Evolutionary conservation across 1,140 invertebrate genomes (phyloP).

Genomic region (Musca domestica): DNA sequence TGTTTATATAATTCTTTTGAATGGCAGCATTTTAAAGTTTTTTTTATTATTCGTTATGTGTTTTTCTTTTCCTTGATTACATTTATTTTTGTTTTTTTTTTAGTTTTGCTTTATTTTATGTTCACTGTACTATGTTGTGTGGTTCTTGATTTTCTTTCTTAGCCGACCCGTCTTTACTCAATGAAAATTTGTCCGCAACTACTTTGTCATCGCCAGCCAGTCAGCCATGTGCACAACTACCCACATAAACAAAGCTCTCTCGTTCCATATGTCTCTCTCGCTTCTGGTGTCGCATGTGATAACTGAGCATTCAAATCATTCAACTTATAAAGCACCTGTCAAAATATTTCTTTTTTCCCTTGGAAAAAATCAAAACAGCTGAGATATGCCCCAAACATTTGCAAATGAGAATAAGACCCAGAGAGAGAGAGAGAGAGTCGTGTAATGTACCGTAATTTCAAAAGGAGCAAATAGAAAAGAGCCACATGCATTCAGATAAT

Average conservation of each 20-base stretch:
- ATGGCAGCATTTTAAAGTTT: not conserved
- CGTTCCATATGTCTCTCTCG: not conserved
- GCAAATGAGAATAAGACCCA: no score
- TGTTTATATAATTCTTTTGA: constrained; percentile 5
- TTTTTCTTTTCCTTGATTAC: not conserved
- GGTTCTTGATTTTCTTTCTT: not conserved
- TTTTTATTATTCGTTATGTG: not conserved
- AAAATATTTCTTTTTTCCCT: no score
- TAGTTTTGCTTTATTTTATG: constrained; percentile 2
- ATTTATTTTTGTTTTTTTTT: constrained; percentile 1
- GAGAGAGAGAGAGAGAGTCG: no score
- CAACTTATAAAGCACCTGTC: not conserved
- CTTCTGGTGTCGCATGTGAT: not conserved
- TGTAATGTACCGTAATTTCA: no score
- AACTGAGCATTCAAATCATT: not conserved
- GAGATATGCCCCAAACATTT: no score
- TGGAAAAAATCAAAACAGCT: no score
- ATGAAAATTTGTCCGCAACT: constrained; percentile 17
- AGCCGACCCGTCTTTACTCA: not conserved
- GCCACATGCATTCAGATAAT: no score
- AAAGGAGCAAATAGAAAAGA: no score
- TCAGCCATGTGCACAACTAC: not conserved
- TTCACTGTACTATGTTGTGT: constrained; percentile 1
- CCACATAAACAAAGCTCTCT: not conserved
- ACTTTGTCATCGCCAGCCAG: not conserved